phyloP scores from a whole-genome alignment of 2,888 invertebrate genomes.

The Tiliacea aurago region DNA sequence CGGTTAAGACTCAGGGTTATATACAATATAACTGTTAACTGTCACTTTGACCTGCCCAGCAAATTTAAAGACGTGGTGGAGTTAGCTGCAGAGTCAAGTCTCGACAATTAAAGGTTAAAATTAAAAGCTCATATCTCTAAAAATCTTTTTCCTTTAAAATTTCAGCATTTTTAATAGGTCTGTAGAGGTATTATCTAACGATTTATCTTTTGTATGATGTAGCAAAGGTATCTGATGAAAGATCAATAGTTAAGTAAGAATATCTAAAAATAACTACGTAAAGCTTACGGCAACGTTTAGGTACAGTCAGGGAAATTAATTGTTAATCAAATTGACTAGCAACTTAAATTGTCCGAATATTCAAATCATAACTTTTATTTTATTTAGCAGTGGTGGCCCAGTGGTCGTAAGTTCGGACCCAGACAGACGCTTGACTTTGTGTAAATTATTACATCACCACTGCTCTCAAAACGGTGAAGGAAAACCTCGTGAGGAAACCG shows the following conservation, averaged over 20 bases:
- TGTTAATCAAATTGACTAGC: background rate
- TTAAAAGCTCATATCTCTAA: background rate
- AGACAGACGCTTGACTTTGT: no score
- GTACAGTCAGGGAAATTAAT: background rate
- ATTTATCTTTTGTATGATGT: slow-evolving; percentile 9
- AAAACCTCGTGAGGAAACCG: no score
- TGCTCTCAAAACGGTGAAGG: no score
- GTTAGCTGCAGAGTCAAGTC: background rate
- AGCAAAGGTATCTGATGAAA: background rate
- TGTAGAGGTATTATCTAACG: background rate
- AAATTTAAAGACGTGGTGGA: background rate
- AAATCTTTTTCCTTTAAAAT: background rate
- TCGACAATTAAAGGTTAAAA: slow-evolving; percentile 2
- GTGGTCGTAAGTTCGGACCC: no score
- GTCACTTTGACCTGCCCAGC: background rate
- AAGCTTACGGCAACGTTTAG: background rate
- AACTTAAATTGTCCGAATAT: background rate
- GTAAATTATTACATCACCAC: no score
- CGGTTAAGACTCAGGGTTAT: no score
- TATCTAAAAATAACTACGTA: slow-evolving; percentile 4
- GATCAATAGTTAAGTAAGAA: background rate
- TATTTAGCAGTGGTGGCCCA: no score
- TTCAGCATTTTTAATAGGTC: background rate
- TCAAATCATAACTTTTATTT: background rate
- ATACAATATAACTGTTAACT: background rate